Conservation (phyloP, 2,113 vertebrate species). For the Oncorhynchus kisutch region DNA sequence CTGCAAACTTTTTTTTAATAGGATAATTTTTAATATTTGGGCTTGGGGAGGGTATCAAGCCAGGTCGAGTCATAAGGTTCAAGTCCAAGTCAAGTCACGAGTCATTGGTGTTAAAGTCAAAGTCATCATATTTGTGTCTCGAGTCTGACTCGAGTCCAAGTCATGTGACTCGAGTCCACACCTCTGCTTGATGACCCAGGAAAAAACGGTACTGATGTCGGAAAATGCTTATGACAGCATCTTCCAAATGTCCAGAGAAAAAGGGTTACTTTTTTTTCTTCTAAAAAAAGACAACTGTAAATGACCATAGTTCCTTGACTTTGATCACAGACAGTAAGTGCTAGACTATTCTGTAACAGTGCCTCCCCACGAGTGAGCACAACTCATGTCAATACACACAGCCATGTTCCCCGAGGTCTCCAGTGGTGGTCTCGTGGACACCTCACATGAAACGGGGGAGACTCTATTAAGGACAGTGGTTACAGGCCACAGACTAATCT, state of each 20-base stretch:
- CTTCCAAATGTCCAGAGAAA: constrained; percentile 9
- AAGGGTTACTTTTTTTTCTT: background rate
- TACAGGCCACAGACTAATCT: constrained; percentile 77
- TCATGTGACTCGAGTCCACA: too few relatives aligned
- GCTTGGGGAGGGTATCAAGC: too few relatives aligned
- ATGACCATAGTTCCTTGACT: constrained; percentile 1
- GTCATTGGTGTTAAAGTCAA: too few relatives aligned
- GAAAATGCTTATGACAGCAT: constrained; percentile 2
- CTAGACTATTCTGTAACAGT: constrained; percentile 13
- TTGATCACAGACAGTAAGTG: constrained; percentile 11
- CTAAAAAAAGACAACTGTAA: background rate
- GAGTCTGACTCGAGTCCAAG: too few relatives aligned
- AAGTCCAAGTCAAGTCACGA: too few relatives aligned
- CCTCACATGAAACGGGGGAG: constrained; percentile 63
- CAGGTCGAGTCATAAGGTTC: too few relatives aligned
- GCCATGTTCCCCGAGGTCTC: constrained; percentile 53
- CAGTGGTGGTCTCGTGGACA: constrained; percentile 68
- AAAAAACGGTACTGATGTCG: constrained; percentile 9
- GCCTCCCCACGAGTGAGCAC: constrained; percentile 22
- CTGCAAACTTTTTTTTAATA: too few relatives aligned
- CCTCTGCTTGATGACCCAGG: constrained; percentile 13
- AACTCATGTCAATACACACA: constrained; percentile 42
- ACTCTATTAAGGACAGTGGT: constrained; percentile 77
- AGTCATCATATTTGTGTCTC: too few relatives aligned
- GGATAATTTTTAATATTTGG: too few relatives aligned